Evolutionary conservation across 2,113 vertebrate species (phyloP), one percentile per base, ranked within the genome.

Genomic region (Leptodactylus fuscus): DNA sequence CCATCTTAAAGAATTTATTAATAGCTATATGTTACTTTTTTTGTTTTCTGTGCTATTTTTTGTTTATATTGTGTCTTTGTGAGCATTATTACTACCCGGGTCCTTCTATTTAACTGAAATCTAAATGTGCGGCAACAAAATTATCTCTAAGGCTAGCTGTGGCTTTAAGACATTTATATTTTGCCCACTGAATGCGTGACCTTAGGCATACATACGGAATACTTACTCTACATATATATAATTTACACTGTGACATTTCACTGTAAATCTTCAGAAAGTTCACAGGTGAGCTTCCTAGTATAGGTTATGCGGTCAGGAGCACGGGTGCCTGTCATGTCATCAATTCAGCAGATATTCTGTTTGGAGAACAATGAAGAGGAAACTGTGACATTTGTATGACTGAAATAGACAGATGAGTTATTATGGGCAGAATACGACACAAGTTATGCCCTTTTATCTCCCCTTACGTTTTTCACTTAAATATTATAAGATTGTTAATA

Each of bases 201-300:
- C 41, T 41, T 41, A 41, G 41, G 41, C 5, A 9, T 2, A 41
- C 41, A 41, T 41, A 41, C 41, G 5, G 9, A 41, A 41, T n/a
- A n/a, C n/a, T n/a, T n/a, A n/a, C n/a, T n/a, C n/a, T n/a, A n/a
- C n/a, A n/a, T n/a, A n/a, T n/a, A n/a, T n/a, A n/a, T n/a, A n/a
- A n/a, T n/a, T n/a, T n/a, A n/a, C n/a, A n/a, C n/a, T 71, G 36
- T 71, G 69, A 71, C 69, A 71, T 71, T 71, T 71, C 9, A 22
- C 20, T 34, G 15, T 67, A 34, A 67, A 16, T 34, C 62, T 67
- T 34, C 32, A 34, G 29, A 34, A 67, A 67, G 27, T 34, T 24
- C 29, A 67, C 32, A 67, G 62, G 62, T 67, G 62, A 67, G 5
- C 15, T 67, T 67, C 34, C 15, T 29, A 67, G 15, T 32, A 20